Base-by-base conservation (phyloP, 2,888 invertebrate genomes). In the Parochlus steinenii region DNA sequence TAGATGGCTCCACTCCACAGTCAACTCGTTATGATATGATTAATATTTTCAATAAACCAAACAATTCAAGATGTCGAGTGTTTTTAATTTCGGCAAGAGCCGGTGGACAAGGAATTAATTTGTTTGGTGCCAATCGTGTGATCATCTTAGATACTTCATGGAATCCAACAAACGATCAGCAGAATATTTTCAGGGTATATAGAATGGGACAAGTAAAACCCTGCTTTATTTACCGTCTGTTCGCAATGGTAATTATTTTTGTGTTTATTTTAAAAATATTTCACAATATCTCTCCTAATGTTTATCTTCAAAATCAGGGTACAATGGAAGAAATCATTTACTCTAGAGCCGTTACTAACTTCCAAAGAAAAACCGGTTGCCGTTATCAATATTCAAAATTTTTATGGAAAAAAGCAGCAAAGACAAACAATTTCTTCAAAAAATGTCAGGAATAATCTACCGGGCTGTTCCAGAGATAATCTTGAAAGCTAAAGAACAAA, bases 261-360 rank as follows among this genome's bases (percentile, higher is more conserved):
- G 6, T 27, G 76, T 73, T 87, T 85, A 14, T n/a, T n/a, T 10
- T 37, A 24, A 12, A n/a, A n/a, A n/a, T n/a, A n/a, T n/a, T n/a
- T n/a, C n/a, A n/a, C n/a, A n/a, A n/a, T n/a, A n/a, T n/a, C n/a
- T n/a, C n/a, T n/a, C n/a, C n/a, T n/a, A n/a, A n/a, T n/a, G n/a
- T n/a, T n/a, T n/a, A n/a, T n/a, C n/a, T n/a, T n/a, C n/a, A n/a
- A 41, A 46, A 45, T 30, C 47, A 71, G 68, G 82, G 79, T 26
- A 87, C 87, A 0, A 86, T 90, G 83, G 90, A 90, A 52, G 86
- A 87, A 55, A 81, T 81, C 52, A 82, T 87, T 31, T 89, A 89
- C 55, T 81, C 87, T 46, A 66, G 86, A 2, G 79, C 85, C 40
- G 79, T 89, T 28, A 80, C 78, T 3, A 89, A 87, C n/a, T n/a